A percentile compares a stretch with the other conserved stretches of the same genome.
phyloP scores from a whole-genome alignment of 2,888 invertebrate species.

The Margaritifera margaritifera region DNA sequence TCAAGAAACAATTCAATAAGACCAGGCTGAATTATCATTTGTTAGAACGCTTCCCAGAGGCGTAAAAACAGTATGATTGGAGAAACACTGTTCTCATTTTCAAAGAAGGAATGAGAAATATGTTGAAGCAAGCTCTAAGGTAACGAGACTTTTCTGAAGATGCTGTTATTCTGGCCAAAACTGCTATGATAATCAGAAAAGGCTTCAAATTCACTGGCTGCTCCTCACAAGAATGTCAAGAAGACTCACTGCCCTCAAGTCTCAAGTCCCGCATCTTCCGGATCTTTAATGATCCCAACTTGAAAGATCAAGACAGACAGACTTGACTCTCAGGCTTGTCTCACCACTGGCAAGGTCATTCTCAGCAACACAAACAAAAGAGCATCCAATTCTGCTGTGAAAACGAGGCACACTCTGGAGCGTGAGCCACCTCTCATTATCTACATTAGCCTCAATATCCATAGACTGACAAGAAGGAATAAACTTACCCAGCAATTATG shows the following conservation, averaged over 20 bases:
- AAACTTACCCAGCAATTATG: slow-evolving; percentile 7
- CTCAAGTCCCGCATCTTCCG: slow-evolving; percentile 2
- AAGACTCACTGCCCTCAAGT: slow-evolving; percentile 11
- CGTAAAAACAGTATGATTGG: no score
- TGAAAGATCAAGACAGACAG: background rate
- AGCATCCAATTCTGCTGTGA: no score
- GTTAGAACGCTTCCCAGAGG: no score
- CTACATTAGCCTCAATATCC: no score
- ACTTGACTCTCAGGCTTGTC: background rate
- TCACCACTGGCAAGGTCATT: background rate
- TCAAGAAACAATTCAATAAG: no score
- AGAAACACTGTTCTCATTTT: no score
- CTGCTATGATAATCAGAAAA: no score
- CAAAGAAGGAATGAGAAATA: no score
- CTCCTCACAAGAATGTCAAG: slow-evolving; percentile 13
- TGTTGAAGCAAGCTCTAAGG: slow-evolving; percentile 9
- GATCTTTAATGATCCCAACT: slow-evolving; percentile 9
- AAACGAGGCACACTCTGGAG: no score
- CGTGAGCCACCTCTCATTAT: no score
- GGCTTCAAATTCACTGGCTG: slow-evolving; percentile 12
- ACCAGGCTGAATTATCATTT: no score
- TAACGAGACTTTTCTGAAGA: background rate
- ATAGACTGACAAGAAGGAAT: slow-evolving; percentile 6
- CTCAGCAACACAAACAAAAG: slow-evolving; percentile 9
- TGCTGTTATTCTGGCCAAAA: slow-evolving; percentile 8